Conservation (phyloP, 2,113 vertebrate species). For the Microcebus lehilahytsara region DNA sequence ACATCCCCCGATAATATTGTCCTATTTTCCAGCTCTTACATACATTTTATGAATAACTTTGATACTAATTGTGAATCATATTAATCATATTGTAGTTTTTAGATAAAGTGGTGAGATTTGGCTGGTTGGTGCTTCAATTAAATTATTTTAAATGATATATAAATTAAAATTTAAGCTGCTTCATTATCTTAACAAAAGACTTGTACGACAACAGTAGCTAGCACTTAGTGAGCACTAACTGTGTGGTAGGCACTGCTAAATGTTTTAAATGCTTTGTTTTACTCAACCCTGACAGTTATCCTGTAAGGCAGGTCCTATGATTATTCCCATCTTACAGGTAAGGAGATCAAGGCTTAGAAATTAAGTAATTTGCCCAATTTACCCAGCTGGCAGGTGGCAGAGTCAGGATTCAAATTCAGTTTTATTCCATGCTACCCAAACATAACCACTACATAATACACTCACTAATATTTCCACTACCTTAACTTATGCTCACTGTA, state of each 20-base stretch:
- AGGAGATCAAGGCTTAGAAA: not conserved
- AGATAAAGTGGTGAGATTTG: constrained; percentile 20
- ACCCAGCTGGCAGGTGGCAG: not conserved
- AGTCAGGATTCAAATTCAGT: not conserved
- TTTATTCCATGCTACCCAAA: not conserved
- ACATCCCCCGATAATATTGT: not conserved
- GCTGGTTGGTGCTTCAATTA: not conserved
- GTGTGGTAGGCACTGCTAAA: not conserved
- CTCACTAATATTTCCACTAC: not conserved
- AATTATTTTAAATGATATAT: not conserved
- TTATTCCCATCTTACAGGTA: not conserved
- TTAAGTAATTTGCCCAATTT: not conserved
- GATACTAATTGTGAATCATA: not conserved
- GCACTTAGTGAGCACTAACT: not conserved
- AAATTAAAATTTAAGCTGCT: constrained; percentile 10
- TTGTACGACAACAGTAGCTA: not conserved
- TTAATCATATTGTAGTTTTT: not conserved
- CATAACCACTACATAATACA: not conserved
- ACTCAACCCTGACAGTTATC: not conserved
- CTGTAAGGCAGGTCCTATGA: not conserved
- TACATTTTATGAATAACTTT: constrained; percentile 1
- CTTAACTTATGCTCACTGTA: not conserved
- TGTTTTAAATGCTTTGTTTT: not conserved
- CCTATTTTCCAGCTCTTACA: not conserved
- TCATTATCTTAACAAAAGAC: not conserved